Evolutionary conservation across 2,797 vertebrate species (phyloP), one percentile per base, ranked within the genome.

Genomic region (Mormyrops boulengeri): DNA sequence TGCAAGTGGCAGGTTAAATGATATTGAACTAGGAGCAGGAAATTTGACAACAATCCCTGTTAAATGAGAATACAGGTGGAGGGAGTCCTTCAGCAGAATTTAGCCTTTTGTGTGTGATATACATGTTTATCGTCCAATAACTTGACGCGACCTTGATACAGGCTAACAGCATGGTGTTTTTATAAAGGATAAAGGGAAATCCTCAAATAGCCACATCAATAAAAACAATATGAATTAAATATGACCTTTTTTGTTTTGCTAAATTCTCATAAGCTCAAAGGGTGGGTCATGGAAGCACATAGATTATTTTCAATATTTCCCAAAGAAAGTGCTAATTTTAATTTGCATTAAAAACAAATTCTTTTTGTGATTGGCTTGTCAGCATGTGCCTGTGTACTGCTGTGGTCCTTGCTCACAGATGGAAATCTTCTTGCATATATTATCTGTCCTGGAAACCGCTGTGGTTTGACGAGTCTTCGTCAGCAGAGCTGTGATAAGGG

Each of bases 1-100:
- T 89, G 89, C 93, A 90, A 93, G 91, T 87, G 66, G 88, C 89
- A 44, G 82, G 90, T 93, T 93, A 93, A 94, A 90, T 93, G 91
- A 94, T 94, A 94, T 92, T 92, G 91, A 94, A 93, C 91, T 69
- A 89, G 90, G 91, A 93, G 90, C 88, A 91, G 90, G 80, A 93
- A 92, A 93, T 94, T 92, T 93, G 88, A 93, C 92, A 92, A 94
- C 93, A 93, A 91, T 93, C 93, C 92, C 91, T 90, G 88, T 3
- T 91, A 92, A 93, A 94, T 93, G 91, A 92, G 94, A 93, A 91
- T 91, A 52, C 7, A 91, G 91, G 91, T 86, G 89, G 88, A 30
- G 22, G 69, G 87, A 89, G 50, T 90, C 66, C n/a, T 91, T 4
- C 22, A 52, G 14, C 30, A 80, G 80, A 90, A 85, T 91, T 90